phyloP scores from a whole-genome alignment of 2,888 invertebrate genomes.

The Nephrotoma flavescens region DNA sequence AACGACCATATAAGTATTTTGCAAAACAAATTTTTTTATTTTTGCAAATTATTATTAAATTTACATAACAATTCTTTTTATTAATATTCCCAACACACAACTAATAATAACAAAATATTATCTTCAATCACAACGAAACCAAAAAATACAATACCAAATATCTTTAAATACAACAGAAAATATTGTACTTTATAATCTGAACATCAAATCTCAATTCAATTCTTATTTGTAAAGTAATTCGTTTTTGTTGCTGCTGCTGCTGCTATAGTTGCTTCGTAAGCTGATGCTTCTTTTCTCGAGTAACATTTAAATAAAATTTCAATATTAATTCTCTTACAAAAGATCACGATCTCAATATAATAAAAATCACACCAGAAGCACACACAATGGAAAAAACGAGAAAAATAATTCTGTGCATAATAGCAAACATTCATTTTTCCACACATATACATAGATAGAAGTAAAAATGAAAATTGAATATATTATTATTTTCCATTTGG shows the following conservation, averaged over 20 bases:
- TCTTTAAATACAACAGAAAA: not conserved
- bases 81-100: not conserved
- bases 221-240: not conserved
- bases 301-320: not conserved
- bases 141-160: not conserved
- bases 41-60: not conserved
- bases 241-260: not conserved
- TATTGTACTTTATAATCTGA: not conserved
- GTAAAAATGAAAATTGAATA: not conserved
- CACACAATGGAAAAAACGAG: not conserved
- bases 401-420: not conserved
- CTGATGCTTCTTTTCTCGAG: not conserved
- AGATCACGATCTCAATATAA: not conserved
- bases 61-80: not conserved
- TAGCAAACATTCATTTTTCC: not conserved
- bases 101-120: not conserved
- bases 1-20: not conserved
- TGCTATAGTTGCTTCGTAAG: not conserved
- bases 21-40: not conserved
- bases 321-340: not conserved
- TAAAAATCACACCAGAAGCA: not conserved
- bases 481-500: not conserved
- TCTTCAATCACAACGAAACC: not conserved
- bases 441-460: not conserved
- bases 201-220: not conserved